phyloP scores from a whole-genome alignment of 2,113 vertebrate species.

The Etheostoma cragini region DNA sequence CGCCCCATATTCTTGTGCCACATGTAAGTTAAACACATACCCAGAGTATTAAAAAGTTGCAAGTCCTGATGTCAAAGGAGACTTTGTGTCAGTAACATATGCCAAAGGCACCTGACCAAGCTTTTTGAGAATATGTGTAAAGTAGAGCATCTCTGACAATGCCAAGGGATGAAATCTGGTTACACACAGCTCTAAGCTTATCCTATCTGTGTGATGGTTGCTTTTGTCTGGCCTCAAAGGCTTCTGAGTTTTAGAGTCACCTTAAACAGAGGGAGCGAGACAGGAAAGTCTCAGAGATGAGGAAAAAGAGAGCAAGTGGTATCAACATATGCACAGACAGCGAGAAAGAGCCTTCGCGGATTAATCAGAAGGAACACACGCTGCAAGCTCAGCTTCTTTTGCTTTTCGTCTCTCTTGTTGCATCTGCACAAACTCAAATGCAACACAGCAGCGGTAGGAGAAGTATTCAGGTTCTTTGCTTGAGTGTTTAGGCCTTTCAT shows the following conservation, averaged over 20 bases:
- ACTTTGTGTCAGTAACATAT: no score
- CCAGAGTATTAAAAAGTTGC: no score
- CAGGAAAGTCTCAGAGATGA: neutral
- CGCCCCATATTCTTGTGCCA: no score
- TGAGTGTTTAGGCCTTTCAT: no score
- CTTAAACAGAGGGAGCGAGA: slow-evolving; percentile 12
- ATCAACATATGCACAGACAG: slow-evolving; percentile 41
- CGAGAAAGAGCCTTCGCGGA: neutral
- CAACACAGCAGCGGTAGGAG: neutral
- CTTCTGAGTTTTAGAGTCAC: slow-evolving; percentile 43
- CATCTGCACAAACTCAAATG: neutral
- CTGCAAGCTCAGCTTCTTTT: neutral
- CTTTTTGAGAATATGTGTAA: neutral
- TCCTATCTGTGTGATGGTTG: slow-evolving; percentile 57
- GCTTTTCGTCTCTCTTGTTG: slow-evolving; percentile 9
- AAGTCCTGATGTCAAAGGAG: no score
- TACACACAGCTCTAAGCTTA: slow-evolving; percentile 49
- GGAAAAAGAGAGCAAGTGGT: slow-evolving; percentile 13
- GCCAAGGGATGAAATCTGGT: slow-evolving; percentile 59
- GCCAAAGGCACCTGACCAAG: no score
- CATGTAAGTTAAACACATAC: no score
- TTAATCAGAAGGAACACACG: slow-evolving; percentile 39
- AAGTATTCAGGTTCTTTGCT: no score
- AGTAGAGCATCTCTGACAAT: slow-evolving; percentile 44
- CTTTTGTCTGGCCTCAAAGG: slow-evolving; percentile 71